Evolutionary conservation across 2,113 vertebrate species (phyloP), one percentile per base, ranked within the genome.

Genomic region (Elaphurus davidianus): DNA sequence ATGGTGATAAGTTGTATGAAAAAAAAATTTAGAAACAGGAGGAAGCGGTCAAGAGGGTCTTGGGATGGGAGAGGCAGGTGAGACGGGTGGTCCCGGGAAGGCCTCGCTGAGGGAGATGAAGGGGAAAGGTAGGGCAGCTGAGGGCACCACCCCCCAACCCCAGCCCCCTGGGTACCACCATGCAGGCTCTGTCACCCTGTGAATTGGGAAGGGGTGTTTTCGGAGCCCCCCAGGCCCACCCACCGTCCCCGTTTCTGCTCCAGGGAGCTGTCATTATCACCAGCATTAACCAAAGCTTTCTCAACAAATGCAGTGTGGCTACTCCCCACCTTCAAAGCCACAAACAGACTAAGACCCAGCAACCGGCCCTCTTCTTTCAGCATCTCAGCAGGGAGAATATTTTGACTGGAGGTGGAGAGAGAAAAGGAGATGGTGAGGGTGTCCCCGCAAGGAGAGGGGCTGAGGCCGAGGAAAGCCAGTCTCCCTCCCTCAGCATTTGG

Each of bases 91-190:
- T 43, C 36, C 60, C 16, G 10, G 6, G 33, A n/a, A 47, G 14
- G 30, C 28, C 50, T 33, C 47, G 21, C 3, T 16, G 83, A 40
- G 19, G 40, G 54, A 50, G 74, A 12, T 11, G 5, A 90, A 54
- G 55, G 36, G 19, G 16, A 76, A 62, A 76, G 43, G 9, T 2
- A 11, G 43, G 25, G 7, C 40, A 17, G 45, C 23, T 1, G 9
- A 40, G 52, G 36, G 1, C 1, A 3, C 25, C 6, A 0, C 30
- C 54, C 3, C 0, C 45, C 17, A 7, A 33, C 50, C n/a, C 33
- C 30, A 62, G 64, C 57, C 45, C 55, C 11, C 2, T 2, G 25
- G 36, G 30, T 52, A 0, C 12, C 2, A 4, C 23, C 36, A 36
- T 25, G 23, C 47, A 19, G 85, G 64, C 76, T 88, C 52, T 47